Base-by-base conservation (phyloP, 2,113 vertebrate genomes). In the Meles meles region DNA sequence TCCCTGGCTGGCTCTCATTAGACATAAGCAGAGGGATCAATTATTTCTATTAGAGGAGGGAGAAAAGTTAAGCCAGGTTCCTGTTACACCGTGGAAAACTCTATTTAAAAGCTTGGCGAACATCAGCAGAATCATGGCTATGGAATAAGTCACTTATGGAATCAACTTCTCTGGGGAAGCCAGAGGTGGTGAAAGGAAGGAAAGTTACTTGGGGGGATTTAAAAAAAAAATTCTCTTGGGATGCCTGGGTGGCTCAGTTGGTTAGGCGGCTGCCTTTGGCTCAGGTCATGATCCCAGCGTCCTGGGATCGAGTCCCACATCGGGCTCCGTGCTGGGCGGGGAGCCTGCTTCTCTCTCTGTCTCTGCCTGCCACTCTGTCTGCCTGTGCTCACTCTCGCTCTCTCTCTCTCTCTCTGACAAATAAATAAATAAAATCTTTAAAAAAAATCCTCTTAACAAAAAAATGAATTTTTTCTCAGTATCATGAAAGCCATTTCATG, bases 1-100 rank as follows among this genome's bases (percentile, higher is more conserved):
- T 86, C 52, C 21, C 15, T 39, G 20, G 21, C n/a, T 82, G 25
- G 47, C 18, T 59, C 47, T 96, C 57, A 89, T 84, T 82, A 96
- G 44, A 82, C n/a, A 88, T 96, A 87, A 97, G 76, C 76, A 90
- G 80, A 96, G 74, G 77, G 37, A 85, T 90, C 96, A 96, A 90
- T 93, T 92, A 97, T 91, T 94, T 92, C 55, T 88, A 67, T 61
- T 88, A 94, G 6, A 71, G 23, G 44, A 96, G 47, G 61, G 52
- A 86, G 69, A 85, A 74, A 93, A 55, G 8, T 72, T 88, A 31
- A 6, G n/a, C 31, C n/a, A 34, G 34, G 52, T 79, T 69, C 79
- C n/a, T 65, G 37, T 47, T 47, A 29, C 76, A 88, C 20, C 39
- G 90, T 72, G 82, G 87, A 95, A 96, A 94, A 63, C 23, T 61